Evolutionary conservation across 2,888 invertebrate genomes (phyloP), one percentile per base, ranked within the genome.

Genomic region (Caenorhabditis sp.): DNA sequence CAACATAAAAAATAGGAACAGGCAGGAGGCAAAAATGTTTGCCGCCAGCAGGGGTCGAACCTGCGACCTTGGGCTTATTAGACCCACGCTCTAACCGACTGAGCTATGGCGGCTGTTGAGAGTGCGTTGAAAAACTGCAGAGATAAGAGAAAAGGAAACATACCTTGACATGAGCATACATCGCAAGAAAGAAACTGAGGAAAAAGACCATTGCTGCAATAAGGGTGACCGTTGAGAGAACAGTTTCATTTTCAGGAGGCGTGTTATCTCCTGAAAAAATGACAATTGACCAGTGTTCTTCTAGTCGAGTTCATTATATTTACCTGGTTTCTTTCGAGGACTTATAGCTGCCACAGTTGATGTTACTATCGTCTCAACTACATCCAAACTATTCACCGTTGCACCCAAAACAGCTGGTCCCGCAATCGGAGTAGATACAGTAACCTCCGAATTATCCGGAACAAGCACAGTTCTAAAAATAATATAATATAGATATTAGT

Each of bases 131-230:
- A 50, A 50, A 17, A n/a, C 4, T 50, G 20, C 4, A 12, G 26
- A 17, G 4, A 27, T n/a, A 17, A 20, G 14, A 58, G 31, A 25
- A 17, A 25, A 17, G 25, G 0, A 7, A 50, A 62, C 68, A 43
- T 21, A 80, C 90, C 83, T 90, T 90, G 52, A 91, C 90, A 85
- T 91, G 90, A 21, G 90, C 90, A 73, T 90, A 90, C 90, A 91
- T 90, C 63, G 90, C 90, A 21, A 90, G 87, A 83, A 91, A 91
- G 81, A 91, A 91, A 23, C 90, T 89, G 43, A 90, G 87, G 81
- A 91, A 91, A 85, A 91, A 91, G 60, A 90, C 85, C 31, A 90
- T 89, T 0, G 90, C 91, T 72, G 90, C 90, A 1, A 89, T 88
- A 23, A 91, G 85, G 0, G 90, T 90, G 49, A 90, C 88, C 43